These are phyloP conservation scores for Heliconius aoede DNA, from an alignment of 2,888 invertebrate species.

Conservation along the genomic window DNA sequence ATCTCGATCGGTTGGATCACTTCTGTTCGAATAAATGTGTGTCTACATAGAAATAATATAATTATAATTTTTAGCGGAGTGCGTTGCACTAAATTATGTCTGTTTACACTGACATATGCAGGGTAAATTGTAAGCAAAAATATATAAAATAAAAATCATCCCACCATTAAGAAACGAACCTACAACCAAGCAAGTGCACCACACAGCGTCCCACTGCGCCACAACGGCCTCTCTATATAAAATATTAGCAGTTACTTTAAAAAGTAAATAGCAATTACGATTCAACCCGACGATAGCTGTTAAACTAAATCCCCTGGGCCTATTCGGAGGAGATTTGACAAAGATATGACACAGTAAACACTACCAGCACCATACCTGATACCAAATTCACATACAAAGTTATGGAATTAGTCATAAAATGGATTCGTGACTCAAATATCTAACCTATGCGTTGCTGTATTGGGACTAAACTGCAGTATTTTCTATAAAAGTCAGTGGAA, in stretches of 20 bases:
- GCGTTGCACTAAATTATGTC: too few species aligned
- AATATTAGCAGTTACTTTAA: conserved; percentile 16
- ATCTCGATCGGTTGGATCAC: not conserved
- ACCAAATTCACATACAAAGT: conserved; percentile 83
- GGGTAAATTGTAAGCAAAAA: too few species aligned
- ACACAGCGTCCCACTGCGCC: not conserved
- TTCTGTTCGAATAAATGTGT: not conserved
- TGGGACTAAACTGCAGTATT: conserved; percentile 48
- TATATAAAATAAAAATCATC: too few species aligned
- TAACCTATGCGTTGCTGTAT: conserved; percentile 71
- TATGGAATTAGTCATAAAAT: conserved; percentile 84
- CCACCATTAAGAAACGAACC: not conserved
- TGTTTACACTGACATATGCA: too few species aligned
- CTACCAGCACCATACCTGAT: conserved; percentile 73
- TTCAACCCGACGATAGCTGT: conserved; percentile 50
- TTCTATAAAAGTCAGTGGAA: conserved; percentile 16
- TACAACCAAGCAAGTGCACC: not conserved
- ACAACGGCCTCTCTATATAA: not conserved
- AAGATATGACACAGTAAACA: conserved; percentile 73
- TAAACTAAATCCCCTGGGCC: conserved; percentile 73
- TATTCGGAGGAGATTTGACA: conserved; percentile 57
- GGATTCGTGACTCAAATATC: conserved; percentile 83
- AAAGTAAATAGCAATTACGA: conserved; percentile 43
- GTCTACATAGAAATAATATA: not conserved
- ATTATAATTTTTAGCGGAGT: too few species aligned